Evolutionary conservation across 2,888 invertebrate genomes (phyloP), one percentile per base, ranked within the genome.

Genomic region (Eristalis tenax): DNA sequence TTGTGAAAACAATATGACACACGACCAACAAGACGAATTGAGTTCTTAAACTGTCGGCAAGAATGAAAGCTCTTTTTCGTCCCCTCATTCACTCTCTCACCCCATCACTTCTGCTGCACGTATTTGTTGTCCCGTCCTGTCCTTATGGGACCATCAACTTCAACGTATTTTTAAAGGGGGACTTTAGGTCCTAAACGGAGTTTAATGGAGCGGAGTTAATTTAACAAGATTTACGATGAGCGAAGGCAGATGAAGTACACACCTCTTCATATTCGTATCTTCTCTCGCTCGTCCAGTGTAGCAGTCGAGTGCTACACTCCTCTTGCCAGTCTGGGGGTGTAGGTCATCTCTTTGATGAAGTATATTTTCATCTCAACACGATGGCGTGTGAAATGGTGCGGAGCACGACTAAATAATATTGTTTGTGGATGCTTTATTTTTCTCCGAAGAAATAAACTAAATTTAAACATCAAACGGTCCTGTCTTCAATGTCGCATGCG

Each of bases 151-250:
- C 18, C 5, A n/a, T 61, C 66, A 26, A 50, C 66, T 38, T 66
- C 56, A 57, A 73, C 28, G 61, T 75, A 40, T 77, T 56, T 66
- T 83, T 77, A 35, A 56, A 74, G 63, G 32, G 65, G 70, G 61
- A 82, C 64, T 65, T 75, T 76, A 50, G 38, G 56, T 79, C 50
- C 64, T 70, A 83, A 88, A 64, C 69, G 77, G 68, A 88, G 83
- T 83, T 80, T 76, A 88, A 88, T 88, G 79, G 76, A 83, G 87
- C 76, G 74, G 43, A 80, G 83, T 88, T 88, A 88, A 88, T 83
- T 88, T 77, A 88, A 88, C 75, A 83, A 83, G 76, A 88, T 80
- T 83, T 88, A 83, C 87, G 70, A 76, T 26, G 75, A 76, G 32
- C 56, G 57, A 78, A 66, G 56, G 57, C 78, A 79, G 66, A 68